Evolutionary conservation across 1,140 invertebrate species (phyloP).

Genomic region (Orussus abietinus): DNA sequence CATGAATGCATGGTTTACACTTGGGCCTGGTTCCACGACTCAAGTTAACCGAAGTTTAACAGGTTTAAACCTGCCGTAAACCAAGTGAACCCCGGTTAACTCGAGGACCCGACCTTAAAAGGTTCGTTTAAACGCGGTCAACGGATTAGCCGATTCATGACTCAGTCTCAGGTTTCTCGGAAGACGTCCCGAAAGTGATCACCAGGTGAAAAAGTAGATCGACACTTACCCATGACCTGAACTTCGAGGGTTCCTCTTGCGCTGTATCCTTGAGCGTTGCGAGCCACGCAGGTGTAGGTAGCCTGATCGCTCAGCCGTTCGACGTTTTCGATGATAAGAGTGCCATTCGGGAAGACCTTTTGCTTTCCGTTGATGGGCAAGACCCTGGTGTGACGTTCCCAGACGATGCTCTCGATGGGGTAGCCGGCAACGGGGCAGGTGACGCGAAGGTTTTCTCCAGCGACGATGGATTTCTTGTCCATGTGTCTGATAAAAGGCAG

Average conservation of each 20-base stretch:
- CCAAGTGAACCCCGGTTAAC: too few species aligned
- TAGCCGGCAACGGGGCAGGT: conserved; percentile 93
- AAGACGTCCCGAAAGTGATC: too few species aligned
- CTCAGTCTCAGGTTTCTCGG: too few species aligned
- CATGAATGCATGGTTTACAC: too few species aligned
- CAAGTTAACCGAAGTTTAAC: too few species aligned
- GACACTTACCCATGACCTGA: conserved; percentile 90
- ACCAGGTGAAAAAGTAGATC: conserved; percentile 12
- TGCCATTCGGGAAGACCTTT: conserved; percentile 90
- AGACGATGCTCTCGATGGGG: conserved; percentile 88
- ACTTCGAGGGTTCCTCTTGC: conserved; percentile 84
- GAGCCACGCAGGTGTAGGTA: conserved; percentile 89
- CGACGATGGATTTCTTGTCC: conserved; percentile 92
- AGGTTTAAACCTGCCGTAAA: too few species aligned
- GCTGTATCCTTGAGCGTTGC: conserved; percentile 84
- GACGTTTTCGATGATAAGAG: conserved; percentile 89
- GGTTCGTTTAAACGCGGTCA: too few species aligned
- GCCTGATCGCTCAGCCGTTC: conserved; percentile 90
- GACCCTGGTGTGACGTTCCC: conserved; percentile 79
- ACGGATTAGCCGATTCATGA: too few species aligned
- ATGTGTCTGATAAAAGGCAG: conserved; percentile 84
- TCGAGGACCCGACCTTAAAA: too few species aligned
- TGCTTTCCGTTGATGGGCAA: conserved; percentile 94
- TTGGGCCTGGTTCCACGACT: too few species aligned
- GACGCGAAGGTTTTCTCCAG: conserved; percentile 82